phyloP scores from a whole-genome alignment of 2,797 vertebrate species.

The Chloroceryle inda region DNA sequence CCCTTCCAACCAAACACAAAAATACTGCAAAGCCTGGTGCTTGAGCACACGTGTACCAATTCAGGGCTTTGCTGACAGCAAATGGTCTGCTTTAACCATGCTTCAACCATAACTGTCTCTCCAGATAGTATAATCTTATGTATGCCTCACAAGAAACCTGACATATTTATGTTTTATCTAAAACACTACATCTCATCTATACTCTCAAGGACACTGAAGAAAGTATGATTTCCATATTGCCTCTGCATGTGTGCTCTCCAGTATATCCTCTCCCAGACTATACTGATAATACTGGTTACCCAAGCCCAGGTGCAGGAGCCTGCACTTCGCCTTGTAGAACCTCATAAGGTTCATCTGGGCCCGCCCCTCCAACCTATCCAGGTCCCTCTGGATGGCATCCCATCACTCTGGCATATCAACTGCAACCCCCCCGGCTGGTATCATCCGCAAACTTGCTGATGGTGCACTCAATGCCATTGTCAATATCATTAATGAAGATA shows the following conservation, averaged over 20 bases:
- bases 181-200: not conserved
- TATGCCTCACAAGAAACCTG: not conserved
- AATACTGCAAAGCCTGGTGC: fast-evolving
- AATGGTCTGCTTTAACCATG: not conserved
- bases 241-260: fast-evolving
- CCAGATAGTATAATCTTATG: not conserved
- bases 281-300: too few species aligned
- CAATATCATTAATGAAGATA: too few species aligned
- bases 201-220: not conserved
- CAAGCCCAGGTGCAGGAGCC: too few species aligned
- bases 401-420: too few species aligned
- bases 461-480: too few species aligned
- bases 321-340: too few species aligned
- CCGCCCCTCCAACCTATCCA: too few species aligned
- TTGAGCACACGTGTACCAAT: fast-evolving
- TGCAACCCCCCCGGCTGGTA: too few species aligned
- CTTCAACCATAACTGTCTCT: not conserved
- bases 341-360: too few species aligned
- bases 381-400: too few species aligned
- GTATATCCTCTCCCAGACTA: too few species aligned
- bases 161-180: not conserved
- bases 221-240: not conserved
- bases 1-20: not conserved
- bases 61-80: fast-evolving
- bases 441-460: too few species aligned